These are phyloP conservation scores for Drosophila bocki DNA, from an alignment of 1,140 invertebrate species.

Conservation along the genomic window DNA sequence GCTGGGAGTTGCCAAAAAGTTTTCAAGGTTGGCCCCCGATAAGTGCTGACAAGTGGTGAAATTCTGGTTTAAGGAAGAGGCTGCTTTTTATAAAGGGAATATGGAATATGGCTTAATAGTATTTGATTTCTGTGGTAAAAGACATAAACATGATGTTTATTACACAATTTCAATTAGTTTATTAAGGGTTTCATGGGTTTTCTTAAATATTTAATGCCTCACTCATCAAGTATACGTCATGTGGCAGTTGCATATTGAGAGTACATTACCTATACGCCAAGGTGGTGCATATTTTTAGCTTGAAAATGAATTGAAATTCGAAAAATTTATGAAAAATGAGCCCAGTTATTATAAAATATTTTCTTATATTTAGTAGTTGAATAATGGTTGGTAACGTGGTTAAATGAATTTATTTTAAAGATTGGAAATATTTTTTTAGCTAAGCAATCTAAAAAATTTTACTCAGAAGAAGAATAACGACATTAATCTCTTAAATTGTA, in stretches of 20 bases:
- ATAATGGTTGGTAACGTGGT: too few relatives aligned
- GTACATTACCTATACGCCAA: conserved; percentile 23
- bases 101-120: background rate
- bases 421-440: background rate
- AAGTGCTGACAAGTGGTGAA: conserved; percentile 33
- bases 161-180: background rate
- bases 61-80: background rate
- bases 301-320: background rate
- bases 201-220: background rate
- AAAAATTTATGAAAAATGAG: background rate
- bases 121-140: background rate
- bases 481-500: background rate
- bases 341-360: background rate
- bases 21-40: conserved; percentile 66
- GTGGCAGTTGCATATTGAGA: background rate
- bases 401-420: background rate
- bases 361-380: background rate
- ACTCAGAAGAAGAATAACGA: background rate
- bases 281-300: background rate
- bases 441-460: background rate
- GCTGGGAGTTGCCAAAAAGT: background rate
- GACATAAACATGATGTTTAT: background rate
- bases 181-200: background rate
- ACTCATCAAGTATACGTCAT: conserved; percentile 20
- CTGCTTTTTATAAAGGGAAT: background rate